Base-by-base conservation (phyloP, 2,113 vertebrate species). In the Quiscalus mexicanus region DNA sequence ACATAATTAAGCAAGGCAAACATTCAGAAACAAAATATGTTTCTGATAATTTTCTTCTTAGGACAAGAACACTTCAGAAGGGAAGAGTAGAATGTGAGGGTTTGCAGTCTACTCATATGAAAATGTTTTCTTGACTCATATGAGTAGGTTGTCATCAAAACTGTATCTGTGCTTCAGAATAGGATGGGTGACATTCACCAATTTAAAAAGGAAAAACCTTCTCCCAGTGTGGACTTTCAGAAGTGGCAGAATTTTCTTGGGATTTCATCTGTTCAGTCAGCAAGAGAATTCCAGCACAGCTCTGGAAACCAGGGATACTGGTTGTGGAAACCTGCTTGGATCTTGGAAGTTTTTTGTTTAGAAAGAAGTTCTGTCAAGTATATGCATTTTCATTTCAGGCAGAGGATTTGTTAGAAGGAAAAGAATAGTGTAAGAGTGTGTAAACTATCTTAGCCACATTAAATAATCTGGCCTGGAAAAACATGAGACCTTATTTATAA, bases 141-240 rank as follows among this genome's bases (percentile, higher is more conserved):
- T 27, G 71, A 94, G 75, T 83, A 85, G 78, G 86, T 83, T 92
- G 89, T 86, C 67, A 80, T 77, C 59, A 62, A 93, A 83, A 59
- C 25, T 69, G 27, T 84, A 74, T 74, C 42, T 31, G 9, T 82
- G 58, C 56, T 89, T 84, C 58, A 68, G 82, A 68, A 84, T 60
- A 94, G 62, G 62, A 90, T 58, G 37, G 65, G 49, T 89, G 77
- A 76, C 41, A 85, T 76, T 68, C 53, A 55, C 25, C 64, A 49
- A 63, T 56, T 49, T 68, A 60, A 47, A 86, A 58, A 79, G 80
- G 28, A 63, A 73, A 77, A 88, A 53, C 24, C 50, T 89, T 63
- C 75, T 85, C 31, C 60, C 33, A 24, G 0, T 2, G 9, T 49
- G 27, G 50, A 83, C 62, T 76, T 82, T 12, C 44, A 53, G 31